Evolutionary conservation across 2,797 vertebrate species (phyloP), one percentile per base, ranked within the genome.

Genomic region (Leuciscus waleckii): DNA sequence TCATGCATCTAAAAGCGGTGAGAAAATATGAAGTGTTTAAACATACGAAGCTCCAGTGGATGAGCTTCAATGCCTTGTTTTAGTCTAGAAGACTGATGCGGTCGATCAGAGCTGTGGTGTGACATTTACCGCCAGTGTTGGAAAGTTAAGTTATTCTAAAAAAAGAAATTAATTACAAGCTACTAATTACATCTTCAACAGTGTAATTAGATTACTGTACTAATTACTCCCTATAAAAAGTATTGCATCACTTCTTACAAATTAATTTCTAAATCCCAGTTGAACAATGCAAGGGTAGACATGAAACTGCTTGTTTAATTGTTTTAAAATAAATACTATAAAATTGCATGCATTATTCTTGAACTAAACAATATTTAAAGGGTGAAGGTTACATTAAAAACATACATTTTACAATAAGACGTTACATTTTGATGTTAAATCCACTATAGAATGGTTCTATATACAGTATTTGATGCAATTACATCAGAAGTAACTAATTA

Each of bases 21-120:
- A 82, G 68, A 82, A 29, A 82, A 29, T 51, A 49, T 65, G 56
- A 19, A 79, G 39, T 67, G 39, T 80, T 80, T 68, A 80, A 80
- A 80, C 78, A 68, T 67, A 51, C 35, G 43, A 68, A 49, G 39
- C 58, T 32, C 39, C 23, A 43, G 29, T 54, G 5, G 10, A 75
- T 75, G 46, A 49, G 74, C 32, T 37, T n/a, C 32, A 39, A n/a
- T 13, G 5, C 32, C 16, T 37, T 61, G 56, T 9, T 63, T 41
- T 35, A 65, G 65, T 43, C 61, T 14, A 63, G 5, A 21, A 79
- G 43, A 46, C n/a, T 1, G 21, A 8, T n/a, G 37, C 16, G 4
- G 43, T 32, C 78, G 67, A 2, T 79, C 61, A 79, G 41, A 32
- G 14, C 6, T 29, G n/a, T 63, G 19, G 23, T 49, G 61, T 21